Percentiles rank a stretch among this genome's conserved stretches.
These are phyloP conservation scores for Drosophila ercepeae DNA, from an alignment of 1,140 invertebrate species.

Conservation along the genomic window DNA sequence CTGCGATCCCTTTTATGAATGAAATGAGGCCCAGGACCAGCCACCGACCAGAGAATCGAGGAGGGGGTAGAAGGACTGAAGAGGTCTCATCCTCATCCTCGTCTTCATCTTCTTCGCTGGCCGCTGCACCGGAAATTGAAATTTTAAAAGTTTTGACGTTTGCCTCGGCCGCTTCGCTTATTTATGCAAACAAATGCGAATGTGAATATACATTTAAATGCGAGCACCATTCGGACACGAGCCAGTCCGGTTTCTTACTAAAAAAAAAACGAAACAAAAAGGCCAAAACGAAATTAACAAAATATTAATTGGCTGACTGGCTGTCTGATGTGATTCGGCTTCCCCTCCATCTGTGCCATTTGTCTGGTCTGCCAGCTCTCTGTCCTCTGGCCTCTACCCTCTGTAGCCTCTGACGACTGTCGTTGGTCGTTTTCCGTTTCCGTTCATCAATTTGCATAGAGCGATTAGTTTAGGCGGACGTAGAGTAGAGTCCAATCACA, in stretches of 20 bases:
- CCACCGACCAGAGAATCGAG: neutral
- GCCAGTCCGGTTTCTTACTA: conserved; percentile 22
- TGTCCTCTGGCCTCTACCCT: no score
- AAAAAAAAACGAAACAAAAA: neutral
- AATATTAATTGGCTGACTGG: conserved; percentile 76
- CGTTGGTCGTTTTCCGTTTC: conserved; percentile 73
- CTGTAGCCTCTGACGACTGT: no score
- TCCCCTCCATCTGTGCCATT: conserved; percentile 12
- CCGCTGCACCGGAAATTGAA: conserved; percentile 74
- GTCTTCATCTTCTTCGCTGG: conserved; percentile 10
- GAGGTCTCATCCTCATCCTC: conserved; percentile 3
- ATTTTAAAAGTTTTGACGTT: conserved; percentile 81
- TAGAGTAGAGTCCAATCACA: neutral
- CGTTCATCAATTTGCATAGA: conserved; percentile 64
- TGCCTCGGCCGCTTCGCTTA: conserved; percentile 52
- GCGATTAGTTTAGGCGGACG: conserved; percentile 6
- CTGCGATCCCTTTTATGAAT: conserved; percentile 43
- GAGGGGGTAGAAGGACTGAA: neutral
- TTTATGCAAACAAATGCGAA: conserved; percentile 74
- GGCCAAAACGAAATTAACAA: conserved; percentile 54
- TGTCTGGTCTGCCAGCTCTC: conserved; percentile 30
- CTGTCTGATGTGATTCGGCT: conserved; percentile 54
- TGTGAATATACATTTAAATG: conserved; percentile 28
- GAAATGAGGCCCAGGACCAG: conserved; percentile 19
- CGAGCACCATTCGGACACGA: conserved; percentile 55